Percentiles rank a stretch among this genome's conserved stretches.
Conservation (phyloP, 2,888 invertebrate genomes). For the Melipona bicolor region DNA sequence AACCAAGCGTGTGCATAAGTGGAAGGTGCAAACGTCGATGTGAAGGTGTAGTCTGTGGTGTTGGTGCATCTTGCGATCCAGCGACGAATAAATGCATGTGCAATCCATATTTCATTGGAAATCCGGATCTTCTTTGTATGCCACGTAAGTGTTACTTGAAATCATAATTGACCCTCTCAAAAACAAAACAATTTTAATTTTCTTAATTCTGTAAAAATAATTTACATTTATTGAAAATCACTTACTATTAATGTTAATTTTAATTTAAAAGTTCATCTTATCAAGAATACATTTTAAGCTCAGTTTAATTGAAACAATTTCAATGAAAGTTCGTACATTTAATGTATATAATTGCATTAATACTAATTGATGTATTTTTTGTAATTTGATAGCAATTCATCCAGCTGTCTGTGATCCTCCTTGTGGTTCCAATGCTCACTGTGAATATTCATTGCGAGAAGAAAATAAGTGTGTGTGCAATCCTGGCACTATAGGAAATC, state of each 20-base stretch:
- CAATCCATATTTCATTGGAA: slow-evolving; percentile 94
- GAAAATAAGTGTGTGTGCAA: slow-evolving; percentile 93
- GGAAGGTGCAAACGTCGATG: slow-evolving; percentile 96
- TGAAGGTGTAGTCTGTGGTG: slow-evolving; percentile 93
- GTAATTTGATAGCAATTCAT: slow-evolving; percentile 87
- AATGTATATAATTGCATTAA: no score
- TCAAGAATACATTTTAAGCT: no score
- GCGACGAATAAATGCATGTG: slow-evolving; percentile 93
- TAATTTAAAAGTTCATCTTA: no score
- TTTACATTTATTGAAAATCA: no score
- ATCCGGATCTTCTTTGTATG: slow-evolving; percentile 95
- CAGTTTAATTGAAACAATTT: no score
- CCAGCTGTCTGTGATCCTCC: slow-evolving; percentile 92
- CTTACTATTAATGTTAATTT: no score
- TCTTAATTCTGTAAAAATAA: no score
- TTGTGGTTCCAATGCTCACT: slow-evolving; percentile 94
- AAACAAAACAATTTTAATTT: no score
- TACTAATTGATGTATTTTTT: background rate
- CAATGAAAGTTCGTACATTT: no score
- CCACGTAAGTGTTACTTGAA: slow-evolving; percentile 89
- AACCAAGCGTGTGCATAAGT: slow-evolving; percentile 92
- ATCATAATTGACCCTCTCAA: background rate
- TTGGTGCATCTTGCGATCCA: slow-evolving; percentile 94
- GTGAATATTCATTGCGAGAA: slow-evolving; percentile 90
- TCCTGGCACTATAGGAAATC: slow-evolving; percentile 93